Base-by-base conservation (phyloP, 2,888 invertebrate genomes). In the Tenodera sinensis region DNA sequence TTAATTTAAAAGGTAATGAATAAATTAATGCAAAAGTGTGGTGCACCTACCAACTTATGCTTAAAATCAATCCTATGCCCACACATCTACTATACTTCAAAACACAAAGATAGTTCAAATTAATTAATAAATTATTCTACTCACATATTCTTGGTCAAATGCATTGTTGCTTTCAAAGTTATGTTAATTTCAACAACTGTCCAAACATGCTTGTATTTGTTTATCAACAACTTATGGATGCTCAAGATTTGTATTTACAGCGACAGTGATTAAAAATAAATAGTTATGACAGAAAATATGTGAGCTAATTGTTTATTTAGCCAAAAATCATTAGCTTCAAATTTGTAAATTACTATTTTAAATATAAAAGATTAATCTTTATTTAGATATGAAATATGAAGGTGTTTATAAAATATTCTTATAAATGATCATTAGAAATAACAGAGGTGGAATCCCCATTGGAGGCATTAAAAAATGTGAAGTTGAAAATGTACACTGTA, bases 181-280 rank as follows among this genome's bases (percentile, higher is more conserved):
- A 83, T 34, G 14, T 14, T 30, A 87, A 34, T 34, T n/a, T 83
- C 82, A 87, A 87, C 87, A 87, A 87, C 87, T 87, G 87, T 87
- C 87, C 87, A 87, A 83, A 25, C 87, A 87, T 9, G 83, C 14
- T 83, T 87, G n/a, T 28, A 28, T 28, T 25, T 27, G 47, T 47
- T n/a, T 42, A 83, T 30, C 84, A 84, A 1, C 25, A 9, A 3
- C 20, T 20, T 20, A 20, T 25, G 25, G 54, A 71, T 71, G 20
- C 54, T 71, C 54, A 71, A 71, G 54, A 25, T 20, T 71, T 71
- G 25, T 15, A 71, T 20, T 71, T 8, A 20, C 20, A 71, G 6
- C 20, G 3, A 14, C 8, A n/a, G n/a, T 54, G 15, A 54, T 15
- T 15, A 15, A 0, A 71, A 71, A 71, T 71, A 71, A 71, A 71